Base-by-base conservation (phyloP, 64 coral and sea anemone genomes). In the Anthopleura sola region DNA sequence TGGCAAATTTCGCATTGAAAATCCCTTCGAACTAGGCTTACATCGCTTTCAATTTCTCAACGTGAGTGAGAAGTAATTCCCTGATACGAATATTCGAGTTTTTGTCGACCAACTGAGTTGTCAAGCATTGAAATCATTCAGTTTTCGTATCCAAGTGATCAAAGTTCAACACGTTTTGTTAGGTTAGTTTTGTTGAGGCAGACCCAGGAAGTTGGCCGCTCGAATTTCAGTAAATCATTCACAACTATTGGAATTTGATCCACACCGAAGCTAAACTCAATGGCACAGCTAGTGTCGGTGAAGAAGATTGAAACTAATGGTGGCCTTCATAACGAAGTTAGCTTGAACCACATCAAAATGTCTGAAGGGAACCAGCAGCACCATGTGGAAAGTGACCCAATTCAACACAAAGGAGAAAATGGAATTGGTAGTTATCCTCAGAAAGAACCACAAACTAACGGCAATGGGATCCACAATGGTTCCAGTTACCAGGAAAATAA, bases 301-400 rank as follows among this genome's bases (percentile, higher is more conserved):
- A 79, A 79, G 44, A 79, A 79, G 44, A 24, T 79, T n/a, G 37
- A 79, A 44, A 44, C 19, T 18, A 79, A 79, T 37, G 76, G 76
- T 48, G 28, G 66, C 28, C 66, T 71, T 71, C 11, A 71, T 79
- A 26, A 14, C 75, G 15, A 19, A 24, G 36, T 23, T 21, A 79
- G 76, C 16, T 23, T 48, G 21, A 79, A 44, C 39, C 18, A 79
- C n/a, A 71, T 71, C 29, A 34, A n/a, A 47, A 79, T 79, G 76
- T 79, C 76, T 6, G 23, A 79, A 79, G 76, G 29, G 2, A 37
- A 48, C 24, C 21, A 18, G 76, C 2, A 79, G n/a, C 13, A 24
- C 34, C 36, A 1, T 38, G 38, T 47, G 76, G 37, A 79, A 16
- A 48, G 47, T 79, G 38, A 12, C 39, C 18, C 34, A 23, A 79